Conservation (phyloP, 1,140 invertebrate species). For the Mercenaria mercenaria region DNA sequence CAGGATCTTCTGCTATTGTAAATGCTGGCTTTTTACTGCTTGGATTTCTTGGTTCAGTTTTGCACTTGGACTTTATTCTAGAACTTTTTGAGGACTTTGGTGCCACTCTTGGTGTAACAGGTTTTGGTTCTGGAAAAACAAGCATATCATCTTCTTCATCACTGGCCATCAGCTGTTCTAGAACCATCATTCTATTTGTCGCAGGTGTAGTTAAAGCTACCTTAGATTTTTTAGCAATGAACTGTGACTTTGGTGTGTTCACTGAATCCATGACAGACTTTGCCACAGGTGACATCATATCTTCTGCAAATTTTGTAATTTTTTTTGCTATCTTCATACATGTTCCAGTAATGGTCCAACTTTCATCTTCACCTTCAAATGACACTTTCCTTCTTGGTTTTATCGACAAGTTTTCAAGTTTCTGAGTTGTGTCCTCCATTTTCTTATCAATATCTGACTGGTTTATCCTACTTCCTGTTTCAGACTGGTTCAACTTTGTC, state of each 20-base stretch:
- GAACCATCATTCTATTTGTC: slow-evolving; percentile 17
- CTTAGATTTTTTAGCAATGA: neutral
- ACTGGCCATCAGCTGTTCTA: slow-evolving; percentile 47
- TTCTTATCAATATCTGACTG: neutral
- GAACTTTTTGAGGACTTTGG: slow-evolving; percentile 9
- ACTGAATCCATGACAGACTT: neutral
- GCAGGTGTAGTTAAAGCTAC: neutral
- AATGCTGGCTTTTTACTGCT: neutral
- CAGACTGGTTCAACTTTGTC: neutral
- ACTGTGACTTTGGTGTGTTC: neutral
- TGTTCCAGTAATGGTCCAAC: slow-evolving; percentile 6
- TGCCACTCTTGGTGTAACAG: slow-evolving; percentile 27
- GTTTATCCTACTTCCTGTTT: neutral
- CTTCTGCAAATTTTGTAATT: neutral
- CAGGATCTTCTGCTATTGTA: neutral
- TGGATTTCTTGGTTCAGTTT: slow-evolving; percentile 40
- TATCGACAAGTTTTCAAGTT: neutral
- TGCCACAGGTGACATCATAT: neutral
- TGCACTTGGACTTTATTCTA: neutral
- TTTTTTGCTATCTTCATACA: neutral
- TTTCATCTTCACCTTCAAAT: slow-evolving; percentile 2
- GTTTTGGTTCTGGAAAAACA: slow-evolving; percentile 34
- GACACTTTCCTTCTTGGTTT: slow-evolving; percentile 13
- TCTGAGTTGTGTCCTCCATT: neutral
- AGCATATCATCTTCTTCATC: slow-evolving; percentile 43